Evolutionary conservation across 2,113 vertebrate genomes (phyloP).

Genomic region (Vidua macroura): DNA sequence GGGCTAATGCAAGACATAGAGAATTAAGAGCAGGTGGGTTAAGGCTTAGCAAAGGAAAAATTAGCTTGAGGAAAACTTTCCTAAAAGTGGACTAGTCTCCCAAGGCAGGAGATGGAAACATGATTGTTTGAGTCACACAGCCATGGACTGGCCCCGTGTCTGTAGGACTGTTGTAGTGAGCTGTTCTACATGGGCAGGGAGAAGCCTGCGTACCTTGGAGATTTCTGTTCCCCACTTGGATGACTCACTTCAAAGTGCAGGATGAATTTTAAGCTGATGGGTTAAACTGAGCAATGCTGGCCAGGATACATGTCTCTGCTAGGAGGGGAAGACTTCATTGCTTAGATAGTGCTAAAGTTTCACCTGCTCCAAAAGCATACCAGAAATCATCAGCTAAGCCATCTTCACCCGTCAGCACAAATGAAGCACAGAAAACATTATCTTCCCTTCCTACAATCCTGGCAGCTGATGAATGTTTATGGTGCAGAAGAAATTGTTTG

Average conservation of each 20-base stretch:
- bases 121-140: constrained; percentile 56
- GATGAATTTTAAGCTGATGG: constrained; percentile 48
- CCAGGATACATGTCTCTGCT: neutral
- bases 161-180: neutral
- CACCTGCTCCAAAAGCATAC: constrained; percentile 1
- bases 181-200: constrained; percentile 19
- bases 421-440: neutral
- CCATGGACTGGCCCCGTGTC: neutral
- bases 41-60: constrained; percentile 7
- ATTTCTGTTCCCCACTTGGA: constrained; percentile 24
- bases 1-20: neutral
- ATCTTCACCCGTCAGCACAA: neutral
- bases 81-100: constrained; percentile 11
- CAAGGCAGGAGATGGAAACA: constrained; percentile 50
- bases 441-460: neutral
- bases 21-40: constrained; percentile 12
- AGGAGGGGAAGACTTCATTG: neutral
- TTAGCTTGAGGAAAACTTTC: constrained; percentile 45
- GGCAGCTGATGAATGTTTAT: neutral
- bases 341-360: constrained; percentile 29
- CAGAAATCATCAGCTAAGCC: neutral
- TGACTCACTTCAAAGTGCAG: constrained; percentile 59
- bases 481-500: neutral
- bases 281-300: neutral
- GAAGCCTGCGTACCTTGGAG: constrained; percentile 22